Evolutionary conservation across 2,113 vertebrate species (phyloP), one percentile per base, ranked within the genome.

Genomic region (Heliornis fulica): DNA sequence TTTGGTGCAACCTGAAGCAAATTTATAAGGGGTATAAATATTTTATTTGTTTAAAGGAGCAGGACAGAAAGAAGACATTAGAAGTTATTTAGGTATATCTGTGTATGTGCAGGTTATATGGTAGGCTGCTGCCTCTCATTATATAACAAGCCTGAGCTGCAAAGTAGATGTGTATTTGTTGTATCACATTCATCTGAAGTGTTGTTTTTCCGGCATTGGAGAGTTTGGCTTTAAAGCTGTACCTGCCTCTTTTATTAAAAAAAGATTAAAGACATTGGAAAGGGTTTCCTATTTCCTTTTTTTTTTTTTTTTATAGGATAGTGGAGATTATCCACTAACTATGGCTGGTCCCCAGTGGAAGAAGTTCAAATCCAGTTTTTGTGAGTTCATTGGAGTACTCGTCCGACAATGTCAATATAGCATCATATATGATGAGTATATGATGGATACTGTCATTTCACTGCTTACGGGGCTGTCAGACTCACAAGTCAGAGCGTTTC

Each of bases 341-440:
- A 99, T 99, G 98, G 99, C 99, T n/a, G 99, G 99, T 92, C 99
- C 99, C 46, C 98, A 99, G 94, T 99, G 99, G 99, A 99, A 99
- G 97, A 99, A 99, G 96, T 99, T 99, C 97, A 99, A 99, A 91
- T 98, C 98, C 92, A 99, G 99, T 96, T 99, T 99, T 97, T 99
- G 99, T 98, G 99, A 99, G 98, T 99, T 99, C 97, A 99, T 99
- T 96, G 98, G 98, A 4, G 99, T 99, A 28, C 98, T 99, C 48
- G 99, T 99, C 90, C 98, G 99, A 85, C 99, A 99, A 70, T 99
- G 99, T 98, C 99, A 99, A 56, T 99, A 99, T 96, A 99, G 99
- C 98, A 99, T 99, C 98, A 99, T 99, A 98, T 99, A 99, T 96
- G 99, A 99, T 96, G 99, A 99, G 53, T 99, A 99, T 96, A 99